phyloP scores from a whole-genome alignment of 2,888 invertebrate genomes.

The Merodon equestris region DNA sequence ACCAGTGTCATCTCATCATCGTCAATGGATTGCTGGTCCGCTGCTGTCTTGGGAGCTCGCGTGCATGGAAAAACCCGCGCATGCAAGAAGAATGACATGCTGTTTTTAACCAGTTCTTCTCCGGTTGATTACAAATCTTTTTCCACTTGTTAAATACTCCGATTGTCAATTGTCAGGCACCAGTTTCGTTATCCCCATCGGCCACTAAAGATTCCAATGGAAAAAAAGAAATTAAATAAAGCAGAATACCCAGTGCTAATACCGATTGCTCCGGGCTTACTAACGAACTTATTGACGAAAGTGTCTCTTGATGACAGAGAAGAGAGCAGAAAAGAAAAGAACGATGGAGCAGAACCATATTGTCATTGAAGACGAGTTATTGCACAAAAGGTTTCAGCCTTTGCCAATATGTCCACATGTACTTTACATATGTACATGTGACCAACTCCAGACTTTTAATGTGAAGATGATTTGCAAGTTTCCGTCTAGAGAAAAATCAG shows the following conservation, averaged over 20 bases:
- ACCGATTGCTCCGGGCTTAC: not conserved
- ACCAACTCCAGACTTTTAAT: no score
- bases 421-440: no score
- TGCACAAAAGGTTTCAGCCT: not conserved
- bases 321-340: not conserved
- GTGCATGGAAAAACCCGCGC: constrained; percentile 12
- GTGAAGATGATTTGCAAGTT: no score
- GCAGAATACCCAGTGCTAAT: not conserved
- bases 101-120: not conserved
- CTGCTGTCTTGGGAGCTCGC: constrained; percentile 49
- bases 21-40: no score
- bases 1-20: constrained; percentile 29
- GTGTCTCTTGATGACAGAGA: constrained; percentile 41
- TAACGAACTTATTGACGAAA: constrained; percentile 59
- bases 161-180: constrained; percentile 63
- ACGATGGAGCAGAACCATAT: not conserved
- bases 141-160: constrained; percentile 62
- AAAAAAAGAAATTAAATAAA: constrained; percentile 35
- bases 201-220: constrained; percentile 46
- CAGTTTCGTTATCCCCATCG: constrained; percentile 52
- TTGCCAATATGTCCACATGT: not conserved
- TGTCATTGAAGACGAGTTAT: constrained; percentile 23
- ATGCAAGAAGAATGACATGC: constrained; percentile 34
- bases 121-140: constrained; percentile 64
- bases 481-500: no score